These are phyloP conservation scores for Gopherus flavomarginatus DNA, from an alignment of 2,113 vertebrate genomes.

Conservation along the genomic window DNA sequence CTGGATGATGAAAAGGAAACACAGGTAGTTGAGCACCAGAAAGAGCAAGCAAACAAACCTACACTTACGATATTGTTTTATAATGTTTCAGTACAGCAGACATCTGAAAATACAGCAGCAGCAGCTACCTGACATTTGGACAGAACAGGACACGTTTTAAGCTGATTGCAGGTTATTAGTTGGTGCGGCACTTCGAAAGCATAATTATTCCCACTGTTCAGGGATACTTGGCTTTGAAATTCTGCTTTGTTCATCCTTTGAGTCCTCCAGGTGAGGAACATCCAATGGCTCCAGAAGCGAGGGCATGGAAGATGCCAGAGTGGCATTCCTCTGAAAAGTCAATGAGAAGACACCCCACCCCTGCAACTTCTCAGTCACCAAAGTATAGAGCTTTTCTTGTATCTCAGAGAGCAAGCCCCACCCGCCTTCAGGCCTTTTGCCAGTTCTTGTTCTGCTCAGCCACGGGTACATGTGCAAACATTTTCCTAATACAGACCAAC, in stretches of 20 bases:
- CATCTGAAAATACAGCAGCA: background rate
- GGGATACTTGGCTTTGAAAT: background rate
- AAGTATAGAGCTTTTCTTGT: background rate
- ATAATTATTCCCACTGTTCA: accelerated
- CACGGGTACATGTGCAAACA: accelerated
- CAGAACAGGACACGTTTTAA: accelerated
- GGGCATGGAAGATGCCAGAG: background rate
- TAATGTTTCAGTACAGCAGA: background rate
- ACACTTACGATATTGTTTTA: background rate
- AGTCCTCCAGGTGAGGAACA: background rate
- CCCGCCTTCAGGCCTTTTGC: background rate
- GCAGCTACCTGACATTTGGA: accelerated
- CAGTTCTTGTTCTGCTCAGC: background rate
- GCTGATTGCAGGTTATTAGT: background rate
- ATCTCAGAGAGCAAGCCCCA: background rate
- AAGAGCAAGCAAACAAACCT: background rate
- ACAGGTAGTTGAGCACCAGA: background rate
- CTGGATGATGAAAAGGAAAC: slow-evolving; percentile 72
- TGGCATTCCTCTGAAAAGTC: background rate
- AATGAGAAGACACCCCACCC: background rate
- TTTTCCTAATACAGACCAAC: background rate
- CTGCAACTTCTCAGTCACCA: background rate
- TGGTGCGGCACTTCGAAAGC: background rate
- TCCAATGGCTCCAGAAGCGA: background rate
- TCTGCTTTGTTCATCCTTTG: background rate